Base-by-base conservation (phyloP, 2,797 vertebrate genomes). In the Artibeus jamaicensis region DNA sequence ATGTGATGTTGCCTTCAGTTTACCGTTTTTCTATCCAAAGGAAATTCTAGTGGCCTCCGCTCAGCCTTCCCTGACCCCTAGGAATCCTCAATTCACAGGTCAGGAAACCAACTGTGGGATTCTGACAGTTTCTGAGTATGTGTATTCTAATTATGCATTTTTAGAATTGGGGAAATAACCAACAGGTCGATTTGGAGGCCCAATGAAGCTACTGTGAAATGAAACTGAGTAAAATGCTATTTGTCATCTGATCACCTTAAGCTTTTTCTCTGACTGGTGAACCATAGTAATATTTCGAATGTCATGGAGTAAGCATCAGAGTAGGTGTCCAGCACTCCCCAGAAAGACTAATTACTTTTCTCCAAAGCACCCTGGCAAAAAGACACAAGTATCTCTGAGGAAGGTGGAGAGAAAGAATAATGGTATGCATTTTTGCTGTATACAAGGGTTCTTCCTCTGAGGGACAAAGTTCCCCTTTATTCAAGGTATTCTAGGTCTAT, bases 1-100 rank as follows among this genome's bases (percentile, higher is more conserved):
- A 18, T 32, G 3, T 53, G 15, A 5, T 29, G 26, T 19, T 81
- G 1, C 4, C 81, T 87, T 59, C 0, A 0, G 1, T 53, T 73
- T 84, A 70, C 12, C 34, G 11, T 59, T 32, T 87, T 73, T 12
- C 10, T 76, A 26, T 9, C 7, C 14, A 62, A 48, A 57, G 6
- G 0, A 2, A 21, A 22, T 82, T 77, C 14, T 77, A n/a, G 0
- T n/a, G 1, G 16, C 26, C 74, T 73, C 37, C 24, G 2, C 14
- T 62, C 46, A n/a, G 11, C 1, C 26, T 89, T 86, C 77, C 0
- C 16, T 0, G 22, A 57, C 48, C 2, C 5, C 21, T 2, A 46
- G 6, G 21, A 44, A 2, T 3, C 5, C 24, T 94, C 18, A 57
- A 0, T 86, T 62, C 46, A n/a, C 19, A 55, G 21, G 9, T 39